Percentiles rank a stretch among this genome's conserved stretches.
Conservation (phyloP, 2,113 vertebrate genomes). For the Platanista minor region DNA sequence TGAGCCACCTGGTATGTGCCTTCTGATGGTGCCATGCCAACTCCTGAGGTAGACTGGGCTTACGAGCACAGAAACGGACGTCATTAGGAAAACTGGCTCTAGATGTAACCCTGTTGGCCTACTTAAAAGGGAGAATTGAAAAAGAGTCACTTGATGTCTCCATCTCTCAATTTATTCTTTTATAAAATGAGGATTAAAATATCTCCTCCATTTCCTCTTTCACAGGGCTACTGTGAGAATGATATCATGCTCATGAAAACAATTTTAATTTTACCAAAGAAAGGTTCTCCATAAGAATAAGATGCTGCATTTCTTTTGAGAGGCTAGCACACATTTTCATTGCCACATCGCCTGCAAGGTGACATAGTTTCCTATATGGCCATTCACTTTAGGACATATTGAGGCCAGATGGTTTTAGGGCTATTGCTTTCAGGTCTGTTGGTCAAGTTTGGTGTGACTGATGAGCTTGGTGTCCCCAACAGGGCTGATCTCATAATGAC, state of each 20-base stretch:
- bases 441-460: not conserved
- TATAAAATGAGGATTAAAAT: slow-evolving; percentile 29
- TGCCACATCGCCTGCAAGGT: not conserved
- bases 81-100: not conserved
- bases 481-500: not conserved
- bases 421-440: not conserved
- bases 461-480: not conserved
- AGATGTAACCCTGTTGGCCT: not conserved
- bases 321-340: not conserved
- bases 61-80: not conserved
- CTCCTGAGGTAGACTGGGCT: not conserved
- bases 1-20: slow-evolving; percentile 30
- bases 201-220: not conserved
- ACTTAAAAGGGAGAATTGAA: not conserved
- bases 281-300: not conserved
- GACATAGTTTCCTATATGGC: not conserved
- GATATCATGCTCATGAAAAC: slow-evolving; percentile 18
- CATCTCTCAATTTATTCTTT: slow-evolving; percentile 11
- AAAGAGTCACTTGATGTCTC: not conserved
- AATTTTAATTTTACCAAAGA: not conserved
- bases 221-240: not conserved
- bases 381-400: not conserved
- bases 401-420: not conserved
- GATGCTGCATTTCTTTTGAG: slow-evolving; percentile 3
- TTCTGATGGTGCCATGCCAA: not conserved